Conservation (phyloP, 2,113 vertebrate species). For the Prionailurus bengalensis region DNA sequence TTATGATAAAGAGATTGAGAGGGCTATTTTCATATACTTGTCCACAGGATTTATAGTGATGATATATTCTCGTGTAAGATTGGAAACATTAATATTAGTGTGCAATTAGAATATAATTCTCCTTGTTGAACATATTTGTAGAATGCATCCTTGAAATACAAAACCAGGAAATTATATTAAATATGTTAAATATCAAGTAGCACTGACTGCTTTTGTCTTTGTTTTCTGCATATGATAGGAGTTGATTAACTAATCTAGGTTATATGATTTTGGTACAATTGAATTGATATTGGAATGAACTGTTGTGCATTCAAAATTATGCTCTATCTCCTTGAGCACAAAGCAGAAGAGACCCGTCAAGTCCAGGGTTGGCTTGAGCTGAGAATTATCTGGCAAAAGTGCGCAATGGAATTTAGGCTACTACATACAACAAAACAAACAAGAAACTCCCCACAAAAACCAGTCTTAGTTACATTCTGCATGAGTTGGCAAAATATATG, state of each 20-base stretch:
- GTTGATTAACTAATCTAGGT: conserved; percentile 86
- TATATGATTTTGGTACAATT: conserved; percentile 82
- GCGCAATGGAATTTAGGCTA: conserved; percentile 86
- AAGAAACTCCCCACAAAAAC: conserved; percentile 34
- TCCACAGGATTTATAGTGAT: conserved; percentile 34
- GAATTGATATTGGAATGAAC: conserved; percentile 86
- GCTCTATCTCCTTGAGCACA: conserved; percentile 83
- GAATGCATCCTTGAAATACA: conserved; percentile 15
- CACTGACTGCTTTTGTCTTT: conserved; percentile 69
- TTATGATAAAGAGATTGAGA: conserved; percentile 11
- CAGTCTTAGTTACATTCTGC: conserved; percentile 82
- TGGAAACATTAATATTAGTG: neutral
- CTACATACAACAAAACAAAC: conserved; percentile 69
- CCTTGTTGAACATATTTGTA: conserved; percentile 19
- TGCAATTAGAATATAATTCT: conserved; percentile 25
- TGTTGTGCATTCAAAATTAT: conserved; percentile 85
- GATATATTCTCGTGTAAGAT: conserved; percentile 17
- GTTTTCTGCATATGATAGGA: conserved; percentile 82
- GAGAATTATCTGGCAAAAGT: conserved; percentile 88
- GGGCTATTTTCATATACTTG: neutral
- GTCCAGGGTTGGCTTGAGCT: conserved; percentile 83
- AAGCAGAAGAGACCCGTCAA: conserved; percentile 88
- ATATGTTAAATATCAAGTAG: conserved; percentile 80
- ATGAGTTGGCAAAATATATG: conserved; percentile 81
- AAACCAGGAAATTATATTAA: conserved; percentile 46